A percentile compares a stretch with the other conserved stretches of the same genome.
Evolutionary conservation across 1,140 invertebrate species (phyloP).

Genomic region (Drosophila persimilis): DNA sequence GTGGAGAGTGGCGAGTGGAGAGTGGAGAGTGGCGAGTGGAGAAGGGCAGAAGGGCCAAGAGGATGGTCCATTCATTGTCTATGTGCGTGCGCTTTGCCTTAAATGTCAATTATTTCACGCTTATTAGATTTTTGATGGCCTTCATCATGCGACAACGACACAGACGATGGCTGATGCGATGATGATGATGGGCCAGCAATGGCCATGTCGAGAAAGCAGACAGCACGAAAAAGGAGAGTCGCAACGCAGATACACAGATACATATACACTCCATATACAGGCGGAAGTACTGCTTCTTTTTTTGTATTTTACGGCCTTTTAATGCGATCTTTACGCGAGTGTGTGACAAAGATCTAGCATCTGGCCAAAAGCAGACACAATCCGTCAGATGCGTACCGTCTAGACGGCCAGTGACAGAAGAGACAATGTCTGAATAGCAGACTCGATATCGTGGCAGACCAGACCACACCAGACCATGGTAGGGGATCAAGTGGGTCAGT

Average conservation of each 20-base stretch:
- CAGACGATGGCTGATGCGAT: conserved; percentile 1
- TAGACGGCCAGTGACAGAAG: conserved; percentile 21
- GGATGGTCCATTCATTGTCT: conserved; percentile 56
- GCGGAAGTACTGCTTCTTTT: conserved; percentile 41
- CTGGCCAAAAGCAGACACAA: conserved; percentile 14
- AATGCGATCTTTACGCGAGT: conserved; percentile 68
- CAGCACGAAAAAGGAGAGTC: conserved; percentile 38
- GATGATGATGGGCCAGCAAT: conserved; percentile 35
- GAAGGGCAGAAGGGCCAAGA: background rate
- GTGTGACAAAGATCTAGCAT: conserved; percentile 63
- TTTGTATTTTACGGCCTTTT: conserved; percentile 61
- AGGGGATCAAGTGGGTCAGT: conserved; percentile 32
- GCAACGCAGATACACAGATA: conserved; percentile 17
- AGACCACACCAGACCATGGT: background rate
- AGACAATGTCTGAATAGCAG: conserved; percentile 3
- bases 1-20: conserved; percentile 4
- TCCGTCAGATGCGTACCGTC: conserved; percentile 26
- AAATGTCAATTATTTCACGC: conserved; percentile 81
- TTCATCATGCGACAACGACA: conserved; percentile 44
- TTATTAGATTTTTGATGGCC: conserved; percentile 73
- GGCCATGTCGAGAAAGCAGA: conserved; percentile 53
- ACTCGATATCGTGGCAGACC: background rate
- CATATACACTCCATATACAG: conserved; percentile 9
- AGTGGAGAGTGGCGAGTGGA: conserved; percentile 13
- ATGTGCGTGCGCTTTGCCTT: conserved; percentile 75